phyloP scores from a whole-genome alignment of 2,113 vertebrate genomes.

The Canis aureus region DNA sequence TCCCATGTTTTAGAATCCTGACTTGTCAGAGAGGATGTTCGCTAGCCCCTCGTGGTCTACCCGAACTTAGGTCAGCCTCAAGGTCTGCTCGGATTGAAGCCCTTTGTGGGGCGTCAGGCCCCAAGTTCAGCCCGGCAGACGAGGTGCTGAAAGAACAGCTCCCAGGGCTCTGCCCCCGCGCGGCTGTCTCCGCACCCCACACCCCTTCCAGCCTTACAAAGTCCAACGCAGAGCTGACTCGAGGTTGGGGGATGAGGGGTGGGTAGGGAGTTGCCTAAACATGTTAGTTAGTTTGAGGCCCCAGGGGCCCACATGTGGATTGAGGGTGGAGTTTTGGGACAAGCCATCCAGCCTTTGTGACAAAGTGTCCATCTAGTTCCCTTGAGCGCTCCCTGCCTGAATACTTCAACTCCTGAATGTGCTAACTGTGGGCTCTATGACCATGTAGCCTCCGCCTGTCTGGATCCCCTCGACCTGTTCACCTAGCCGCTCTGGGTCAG shows the following conservation, averaged over 20 bases:
- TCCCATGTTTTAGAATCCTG: neutral
- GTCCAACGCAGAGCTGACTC: neutral
- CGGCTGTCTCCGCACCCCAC: fast-evolving
- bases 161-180: fast-evolving
- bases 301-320: neutral
- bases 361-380: fast-evolving
- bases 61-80: neutral
- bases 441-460: neutral
- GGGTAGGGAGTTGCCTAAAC: neutral
- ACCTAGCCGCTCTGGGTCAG: fast-evolving
- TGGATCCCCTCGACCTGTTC: neutral
- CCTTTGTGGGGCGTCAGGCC: neutral
- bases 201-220: fast-evolving
- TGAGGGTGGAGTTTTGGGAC: neutral
- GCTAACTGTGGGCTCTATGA: neutral
- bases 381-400: neutral
- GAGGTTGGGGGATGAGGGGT: too few species aligned
- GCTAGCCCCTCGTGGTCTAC: neutral
- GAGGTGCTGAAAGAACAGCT: slow-evolving; percentile 38
- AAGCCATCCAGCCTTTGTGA: neutral
- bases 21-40: neutral
- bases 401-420: neutral
- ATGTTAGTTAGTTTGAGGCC: neutral
- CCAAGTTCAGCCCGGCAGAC: neutral
- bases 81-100: neutral